A percentile compares a stretch with the other conserved stretches of the same genome.
Evolutionary conservation across 1,140 invertebrate species (phyloP).

Genomic region (Penaeus japonicus): DNA sequence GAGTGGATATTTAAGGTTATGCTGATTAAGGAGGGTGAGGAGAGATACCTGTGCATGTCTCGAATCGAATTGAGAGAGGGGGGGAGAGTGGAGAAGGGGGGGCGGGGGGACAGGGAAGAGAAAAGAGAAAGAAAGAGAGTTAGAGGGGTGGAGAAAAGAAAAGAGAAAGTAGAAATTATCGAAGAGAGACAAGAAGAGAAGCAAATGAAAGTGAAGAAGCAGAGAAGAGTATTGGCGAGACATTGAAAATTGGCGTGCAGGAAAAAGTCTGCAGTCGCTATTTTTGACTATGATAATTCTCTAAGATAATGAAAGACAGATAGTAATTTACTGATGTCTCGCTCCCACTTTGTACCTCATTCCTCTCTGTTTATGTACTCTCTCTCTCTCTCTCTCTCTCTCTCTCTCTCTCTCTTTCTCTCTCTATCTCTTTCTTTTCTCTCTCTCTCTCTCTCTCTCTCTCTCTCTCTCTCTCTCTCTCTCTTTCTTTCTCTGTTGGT

Average conservation of each 20-base stretch:
- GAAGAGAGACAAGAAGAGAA: background rate
- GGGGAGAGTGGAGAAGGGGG: constrained; percentile 71
- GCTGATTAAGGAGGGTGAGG: no score
- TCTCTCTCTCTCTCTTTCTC: background rate
- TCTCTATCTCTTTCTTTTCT: background rate
- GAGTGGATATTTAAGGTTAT: no score
- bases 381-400: background rate
- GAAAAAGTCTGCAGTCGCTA: background rate
- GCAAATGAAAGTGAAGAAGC: background rate
- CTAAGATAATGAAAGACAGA: no score
- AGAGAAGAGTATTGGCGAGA: background rate
- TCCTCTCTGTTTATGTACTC: background rate
- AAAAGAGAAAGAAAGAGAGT: background rate
- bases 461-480: background rate
- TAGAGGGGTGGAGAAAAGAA: background rate
- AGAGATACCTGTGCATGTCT: constrained; percentile 81
- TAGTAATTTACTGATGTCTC: no score
- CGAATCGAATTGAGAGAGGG: constrained; percentile 81
- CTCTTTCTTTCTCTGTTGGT: constrained; percentile 2
- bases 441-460: background rate
- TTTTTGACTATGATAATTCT: no score
- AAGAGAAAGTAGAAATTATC: background rate
- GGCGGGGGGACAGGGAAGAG: no score
- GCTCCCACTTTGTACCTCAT: background rate
- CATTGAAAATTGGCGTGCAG: background rate